Evolutionary conservation across 2,888 invertebrate genomes (phyloP), one percentile per base, ranked within the genome.

Genomic region (Eupithecia vulgata): DNA sequence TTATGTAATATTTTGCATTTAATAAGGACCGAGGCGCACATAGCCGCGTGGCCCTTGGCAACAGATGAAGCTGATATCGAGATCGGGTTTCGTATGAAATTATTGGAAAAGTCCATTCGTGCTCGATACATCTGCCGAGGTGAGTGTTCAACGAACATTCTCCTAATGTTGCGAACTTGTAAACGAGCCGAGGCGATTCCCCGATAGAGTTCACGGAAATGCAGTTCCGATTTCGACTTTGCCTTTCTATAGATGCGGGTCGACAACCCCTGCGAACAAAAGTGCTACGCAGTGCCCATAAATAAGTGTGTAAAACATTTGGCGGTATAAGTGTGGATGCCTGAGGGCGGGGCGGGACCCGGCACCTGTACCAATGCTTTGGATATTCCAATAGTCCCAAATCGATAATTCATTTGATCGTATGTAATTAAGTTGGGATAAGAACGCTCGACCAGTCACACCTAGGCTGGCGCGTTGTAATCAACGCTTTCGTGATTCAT

Each of bases 1-100:
- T 90, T 90, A 91, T 91, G 90, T 91, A 90, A 91, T 91, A 92
- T 91, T 92, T 92, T 92, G 94, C 92, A 92, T 93, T 93, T 92
- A 92, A 93, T 92, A 92, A 92, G 91, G 87, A 81, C 84, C 85
- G 79, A 73, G 74, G 81, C 87, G 88, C 86, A 89, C 87, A 90
- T 85, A 83, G 82, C 73, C 79, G 83, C 87, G 87, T 89, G 89
- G 92, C 93, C 92, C 85, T 84, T 85, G 93, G 93, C 91, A 81
- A 87, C 86, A 91, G 92, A 93, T 92, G 89, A 83, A 87, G 67
- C 69, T 82, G 92, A 93, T 92, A 92, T 88, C 74, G 81, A 90
- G 90, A 91, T 91, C 90, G 87, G 84, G 81, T 87, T 87, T 82
- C 85, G 89, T 92, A 92, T 91, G 92, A 91, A 93, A 93, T 94